Evolutionary conservation across 2,888 invertebrate species (phyloP).

Genomic region (Drosophila niveifrons): DNA sequence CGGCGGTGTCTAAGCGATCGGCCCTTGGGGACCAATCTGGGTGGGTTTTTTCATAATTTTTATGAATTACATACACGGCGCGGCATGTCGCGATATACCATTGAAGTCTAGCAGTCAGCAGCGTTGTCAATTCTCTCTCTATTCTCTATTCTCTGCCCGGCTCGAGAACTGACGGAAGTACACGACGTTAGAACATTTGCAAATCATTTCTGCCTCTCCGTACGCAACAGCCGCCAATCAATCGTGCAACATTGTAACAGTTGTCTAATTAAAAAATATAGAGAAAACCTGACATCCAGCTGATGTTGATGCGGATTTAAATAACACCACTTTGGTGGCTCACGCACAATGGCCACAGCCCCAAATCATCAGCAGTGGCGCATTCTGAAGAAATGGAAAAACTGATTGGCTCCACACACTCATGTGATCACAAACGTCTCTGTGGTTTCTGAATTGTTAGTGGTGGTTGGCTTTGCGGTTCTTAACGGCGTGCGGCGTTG

Average conservation of each 20-base stretch:
- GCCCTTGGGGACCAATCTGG: constrained; percentile 81
- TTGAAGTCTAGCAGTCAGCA: constrained; percentile 44
- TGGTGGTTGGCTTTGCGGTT: constrained; percentile 68
- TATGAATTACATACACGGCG: constrained; percentile 71
- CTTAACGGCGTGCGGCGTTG: constrained; percentile 49
- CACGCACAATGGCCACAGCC: constrained; percentile 62
- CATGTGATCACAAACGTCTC: constrained; percentile 49
- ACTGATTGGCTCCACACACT: constrained; percentile 53
- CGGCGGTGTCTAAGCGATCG: constrained; percentile 6
- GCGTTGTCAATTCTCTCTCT: constrained; percentile 37
- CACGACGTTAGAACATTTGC: constrained; percentile 51
- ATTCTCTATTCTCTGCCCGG: constrained; percentile 13
- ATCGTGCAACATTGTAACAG: constrained; percentile 16
- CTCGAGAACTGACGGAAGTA: constrained; percentile 61
- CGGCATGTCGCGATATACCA: constrained; percentile 49
- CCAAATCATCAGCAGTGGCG: constrained; percentile 36
- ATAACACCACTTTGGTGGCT: constrained; percentile 59
- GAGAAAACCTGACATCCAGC: constrained; percentile 17
- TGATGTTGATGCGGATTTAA: constrained; percentile 49
- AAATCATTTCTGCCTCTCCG: constrained; percentile 50
- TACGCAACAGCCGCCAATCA: constrained; percentile 24
- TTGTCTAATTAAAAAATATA: constrained; percentile 44
- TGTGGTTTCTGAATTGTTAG: constrained; percentile 53
- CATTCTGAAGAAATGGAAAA: constrained; percentile 47
- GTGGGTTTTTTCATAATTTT: constrained; percentile 79